A percentile compares a stretch with the other conserved stretches of the same genome.
Conservation (phyloP, 64 coral and sea anemone species). For the Montipora efflorescens region DNA sequence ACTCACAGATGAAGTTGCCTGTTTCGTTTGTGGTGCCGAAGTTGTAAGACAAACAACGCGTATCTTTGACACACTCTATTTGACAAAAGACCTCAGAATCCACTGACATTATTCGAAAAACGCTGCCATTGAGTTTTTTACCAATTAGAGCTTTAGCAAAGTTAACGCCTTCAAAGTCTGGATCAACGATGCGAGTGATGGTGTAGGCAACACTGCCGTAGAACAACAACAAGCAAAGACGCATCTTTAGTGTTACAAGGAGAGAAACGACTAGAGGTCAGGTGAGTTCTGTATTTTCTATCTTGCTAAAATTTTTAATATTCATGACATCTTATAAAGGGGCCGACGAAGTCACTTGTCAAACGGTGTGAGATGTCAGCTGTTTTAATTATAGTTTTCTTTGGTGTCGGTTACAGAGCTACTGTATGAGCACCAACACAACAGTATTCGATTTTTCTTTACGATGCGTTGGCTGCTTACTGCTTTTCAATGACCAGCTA, state of each 20-base stretch:
- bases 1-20: background rate
- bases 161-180: background rate
- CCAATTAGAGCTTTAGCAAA: constrained; percentile 1
- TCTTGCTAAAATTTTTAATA: no score
- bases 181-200: background rate
- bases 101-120: background rate
- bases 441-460: no score
- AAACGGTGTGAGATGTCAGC: no score
- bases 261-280: no score
- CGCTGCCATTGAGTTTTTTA: background rate
- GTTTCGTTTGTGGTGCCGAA: background rate
- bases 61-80: background rate
- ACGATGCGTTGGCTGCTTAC: no score
- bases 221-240: background rate
- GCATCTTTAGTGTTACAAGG: background rate
- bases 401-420: no score
- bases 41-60: background rate
- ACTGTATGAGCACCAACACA: no score
- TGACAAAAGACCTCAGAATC: background rate
- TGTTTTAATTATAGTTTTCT: no score
- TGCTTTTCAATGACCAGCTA: no score
- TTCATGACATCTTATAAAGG: no score
- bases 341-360: no score
- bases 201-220: background rate
- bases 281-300: no score